A percentile compares a stretch with the other conserved stretches of the same genome.
These are phyloP conservation scores for Temnothorax longispinosus DNA, from an alignment of 1,140 invertebrate genomes.

Conservation along the genomic window DNA sequence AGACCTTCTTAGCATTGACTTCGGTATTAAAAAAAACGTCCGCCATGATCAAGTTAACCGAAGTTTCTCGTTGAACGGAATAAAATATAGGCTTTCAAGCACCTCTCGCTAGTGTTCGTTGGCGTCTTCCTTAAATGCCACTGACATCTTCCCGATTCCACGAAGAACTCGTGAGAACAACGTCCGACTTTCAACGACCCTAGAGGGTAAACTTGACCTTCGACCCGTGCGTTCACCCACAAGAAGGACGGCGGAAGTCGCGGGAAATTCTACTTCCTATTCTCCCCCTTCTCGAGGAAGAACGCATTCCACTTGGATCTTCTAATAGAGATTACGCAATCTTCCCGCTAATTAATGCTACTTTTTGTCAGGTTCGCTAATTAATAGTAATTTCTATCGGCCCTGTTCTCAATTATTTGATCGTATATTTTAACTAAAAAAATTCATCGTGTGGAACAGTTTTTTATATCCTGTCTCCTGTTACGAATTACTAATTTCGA, in stretches of 20 bases:
- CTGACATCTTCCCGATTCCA: slow-evolving; percentile 42
- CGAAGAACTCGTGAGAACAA: slow-evolving; percentile 62
- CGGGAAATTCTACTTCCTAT: slow-evolving; percentile 70
- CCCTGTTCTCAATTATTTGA: neutral
- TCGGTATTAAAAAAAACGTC: neutral
- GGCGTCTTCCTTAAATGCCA: neutral
- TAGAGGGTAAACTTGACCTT: slow-evolving; percentile 74
- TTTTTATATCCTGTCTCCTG: neutral
- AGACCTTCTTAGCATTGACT: neutral
- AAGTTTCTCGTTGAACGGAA: neutral
- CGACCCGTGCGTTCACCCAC: slow-evolving; percentile 75
- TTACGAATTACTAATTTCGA: neutral
- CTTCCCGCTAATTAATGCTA: neutral
- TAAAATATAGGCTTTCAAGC: neutral
- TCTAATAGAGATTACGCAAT: slow-evolving; percentile 4
- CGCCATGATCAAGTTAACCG: neutral
- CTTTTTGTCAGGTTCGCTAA: neutral
- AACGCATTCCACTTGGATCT: neutral
- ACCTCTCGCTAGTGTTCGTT: neutral
- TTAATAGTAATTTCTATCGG: neutral
- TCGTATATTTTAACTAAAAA: neutral
- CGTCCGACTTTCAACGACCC: slow-evolving; percentile 55
- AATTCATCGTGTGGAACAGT: neutral
- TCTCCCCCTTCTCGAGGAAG: slow-evolving; percentile 34
- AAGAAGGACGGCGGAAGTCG: slow-evolving; percentile 68